Percentiles rank a stretch among this genome's conserved stretches.
Evolutionary conservation across 2,113 vertebrate genomes (phyloP).

Genomic region (Dendrocopos noguchii): DNA sequence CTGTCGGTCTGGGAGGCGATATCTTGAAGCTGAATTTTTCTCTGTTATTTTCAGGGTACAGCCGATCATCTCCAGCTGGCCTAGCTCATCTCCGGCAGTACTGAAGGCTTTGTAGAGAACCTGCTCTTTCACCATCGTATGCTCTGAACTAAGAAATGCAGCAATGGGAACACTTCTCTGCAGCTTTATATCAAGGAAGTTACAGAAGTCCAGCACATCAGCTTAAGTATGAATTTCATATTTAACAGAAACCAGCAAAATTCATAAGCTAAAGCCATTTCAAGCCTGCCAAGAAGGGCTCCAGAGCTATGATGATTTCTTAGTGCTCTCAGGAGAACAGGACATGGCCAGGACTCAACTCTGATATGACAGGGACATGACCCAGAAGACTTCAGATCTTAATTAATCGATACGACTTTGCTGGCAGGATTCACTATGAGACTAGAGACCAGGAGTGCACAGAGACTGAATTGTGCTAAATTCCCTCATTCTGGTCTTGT

Average conservation of each 20-base stretch:
- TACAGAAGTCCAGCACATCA: background rate
- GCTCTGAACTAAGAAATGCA: background rate
- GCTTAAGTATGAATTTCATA: background rate
- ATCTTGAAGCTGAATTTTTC: background rate
- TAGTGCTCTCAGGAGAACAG: background rate
- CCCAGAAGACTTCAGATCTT: constrained; percentile 18
- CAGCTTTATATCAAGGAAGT: background rate
- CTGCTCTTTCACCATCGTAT: background rate
- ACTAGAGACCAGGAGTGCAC: background rate
- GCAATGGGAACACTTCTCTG: background rate
- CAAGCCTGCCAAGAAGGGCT: background rate
- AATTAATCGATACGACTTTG: constrained; percentile 3
- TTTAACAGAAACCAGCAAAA: background rate
- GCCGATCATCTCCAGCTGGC: background rate
- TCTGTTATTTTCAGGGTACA: background rate
- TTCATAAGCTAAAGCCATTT: background rate
- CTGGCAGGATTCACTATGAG: constrained; percentile 23
- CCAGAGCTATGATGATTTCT: background rate
- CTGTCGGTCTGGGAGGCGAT: background rate
- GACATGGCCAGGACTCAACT: background rate
- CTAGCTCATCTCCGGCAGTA: background rate
- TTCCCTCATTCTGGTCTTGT: constrained; percentile 7
- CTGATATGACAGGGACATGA: background rate
- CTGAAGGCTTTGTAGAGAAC: background rate
- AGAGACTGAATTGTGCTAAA: background rate